Evolutionary conservation across 2,888 invertebrate species (phyloP).

Genomic region (Lasioglossum oenotherae): DNA sequence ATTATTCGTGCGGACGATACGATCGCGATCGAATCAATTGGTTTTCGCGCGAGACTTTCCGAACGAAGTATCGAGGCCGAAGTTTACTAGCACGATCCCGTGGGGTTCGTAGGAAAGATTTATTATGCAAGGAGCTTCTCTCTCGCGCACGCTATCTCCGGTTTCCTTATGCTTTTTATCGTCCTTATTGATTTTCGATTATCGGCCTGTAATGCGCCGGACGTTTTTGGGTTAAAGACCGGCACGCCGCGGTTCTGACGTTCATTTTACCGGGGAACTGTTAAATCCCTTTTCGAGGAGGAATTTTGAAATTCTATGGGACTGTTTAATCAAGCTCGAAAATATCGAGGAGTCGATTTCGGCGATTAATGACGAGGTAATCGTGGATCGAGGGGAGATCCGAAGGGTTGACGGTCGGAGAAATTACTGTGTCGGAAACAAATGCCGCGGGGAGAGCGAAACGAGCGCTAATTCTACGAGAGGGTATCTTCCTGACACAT

Average conservation of each 20-base stretch:
- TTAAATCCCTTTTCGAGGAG: conserved; percentile 41
- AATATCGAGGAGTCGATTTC: conserved; percentile 39
- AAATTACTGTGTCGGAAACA: neutral
- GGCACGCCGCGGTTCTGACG: conserved; percentile 19
- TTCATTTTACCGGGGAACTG: conserved; percentile 8
- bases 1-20: conserved; percentile 22
- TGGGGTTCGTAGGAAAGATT: conserved; percentile 50
- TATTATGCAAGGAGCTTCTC: conserved; percentile 65
- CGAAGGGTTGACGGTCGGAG: neutral
- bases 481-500: conserved; percentile 19
- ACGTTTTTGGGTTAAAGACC: conserved; percentile 73
- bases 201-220: conserved; percentile 67
- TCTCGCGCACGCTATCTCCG: conserved; percentile 33
- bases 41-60: conserved; percentile 40
- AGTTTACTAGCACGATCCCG: conserved; percentile 37
- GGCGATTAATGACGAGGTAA: conserved; percentile 28
- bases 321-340: conserved; percentile 41
- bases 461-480: conserved; percentile 30
- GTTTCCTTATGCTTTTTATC: conserved; percentile 71
- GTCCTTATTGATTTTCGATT: conserved; percentile 73
- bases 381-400: neutral
- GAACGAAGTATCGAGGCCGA: conserved; percentile 37
- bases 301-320: conserved; percentile 44
- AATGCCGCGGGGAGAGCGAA: neutral
- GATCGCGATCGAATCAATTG: conserved; percentile 39